Evolutionary conservation across 2,113 vertebrate species (phyloP).

Genomic region (Empidonax traillii): DNA sequence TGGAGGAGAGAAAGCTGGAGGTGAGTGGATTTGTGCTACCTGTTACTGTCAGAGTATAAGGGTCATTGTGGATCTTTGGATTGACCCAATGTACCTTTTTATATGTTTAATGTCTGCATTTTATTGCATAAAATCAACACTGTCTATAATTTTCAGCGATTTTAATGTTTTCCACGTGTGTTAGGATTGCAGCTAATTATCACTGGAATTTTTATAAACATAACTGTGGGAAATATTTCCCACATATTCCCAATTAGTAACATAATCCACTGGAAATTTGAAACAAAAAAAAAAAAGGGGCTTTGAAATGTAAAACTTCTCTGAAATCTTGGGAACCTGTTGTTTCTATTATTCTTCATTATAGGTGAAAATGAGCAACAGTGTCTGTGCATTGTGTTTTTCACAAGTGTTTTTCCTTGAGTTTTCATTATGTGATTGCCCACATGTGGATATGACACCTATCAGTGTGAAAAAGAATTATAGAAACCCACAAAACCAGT

Average conservation of each 20-base stretch:
- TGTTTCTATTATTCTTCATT: background rate
- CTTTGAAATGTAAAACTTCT: slow-evolving; percentile 69
- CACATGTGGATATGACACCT: background rate
- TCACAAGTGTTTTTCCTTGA: background rate
- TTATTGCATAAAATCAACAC: slow-evolving; percentile 4
- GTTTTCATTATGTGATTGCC: background rate
- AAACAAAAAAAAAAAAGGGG: background rate
- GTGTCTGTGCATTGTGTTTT: background rate
- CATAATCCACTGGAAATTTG: slow-evolving; percentile 20
- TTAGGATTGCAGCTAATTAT: slow-evolving; percentile 45
- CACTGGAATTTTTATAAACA: slow-evolving; percentile 34
- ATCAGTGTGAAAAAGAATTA: background rate
- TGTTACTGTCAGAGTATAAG: fast-evolving
- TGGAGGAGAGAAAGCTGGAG: background rate
- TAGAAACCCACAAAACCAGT: background rate
- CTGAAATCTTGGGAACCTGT: background rate
- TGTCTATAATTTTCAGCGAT: slow-evolving; percentile 9
- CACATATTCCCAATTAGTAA: slow-evolving; percentile 68
- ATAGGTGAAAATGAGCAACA: slow-evolving; percentile 3
- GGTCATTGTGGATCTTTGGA: background rate
- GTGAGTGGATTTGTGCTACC: background rate
- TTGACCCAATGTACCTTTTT: background rate
- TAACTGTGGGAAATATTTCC: slow-evolving; percentile 62
- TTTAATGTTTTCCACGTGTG: slow-evolving; percentile 38
- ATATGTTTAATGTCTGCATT: background rate